Conservation (phyloP, 1,140 invertebrate species). For the Panulirus ornatus region DNA sequence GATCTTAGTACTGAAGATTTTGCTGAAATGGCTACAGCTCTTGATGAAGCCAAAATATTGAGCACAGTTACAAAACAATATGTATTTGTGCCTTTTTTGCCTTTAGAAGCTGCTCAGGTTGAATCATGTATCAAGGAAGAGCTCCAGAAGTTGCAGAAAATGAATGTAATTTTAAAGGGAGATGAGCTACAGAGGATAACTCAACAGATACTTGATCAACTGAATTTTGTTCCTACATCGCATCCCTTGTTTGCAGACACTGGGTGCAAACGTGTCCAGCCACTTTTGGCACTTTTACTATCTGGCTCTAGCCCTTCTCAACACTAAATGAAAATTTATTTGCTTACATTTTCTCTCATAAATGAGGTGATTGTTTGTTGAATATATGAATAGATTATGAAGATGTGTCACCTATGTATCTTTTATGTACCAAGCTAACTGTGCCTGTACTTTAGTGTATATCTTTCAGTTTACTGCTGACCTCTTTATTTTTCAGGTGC, state of each 20-base stretch:
- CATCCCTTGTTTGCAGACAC: constrained; percentile 13
- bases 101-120: constrained; percentile 12
- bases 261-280: constrained; percentile 8
- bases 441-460: no score
- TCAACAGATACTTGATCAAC: background rate
- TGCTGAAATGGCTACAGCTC: background rate
- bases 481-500: no score
- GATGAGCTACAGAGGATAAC: background rate
- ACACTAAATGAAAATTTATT: no score
- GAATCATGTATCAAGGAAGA: constrained; percentile 15
- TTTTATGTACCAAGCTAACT: no score
- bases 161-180: background rate
- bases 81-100: constrained; percentile 10
- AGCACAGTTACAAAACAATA: background rate
- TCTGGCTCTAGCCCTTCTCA: background rate
- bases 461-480: no score
- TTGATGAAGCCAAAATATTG: background rate
- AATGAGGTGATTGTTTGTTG: no score
- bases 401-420: no score
- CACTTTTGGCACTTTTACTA: background rate
- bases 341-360: no score
- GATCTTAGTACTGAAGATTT: constrained; percentile 1
- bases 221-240: background rate
- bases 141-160: constrained; percentile 2
- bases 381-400: no score